These are phyloP conservation scores for Bolinopsis microptera DNA, from an alignment of 37 sponge, comb jelly and placozoan genomes.

Conservation along the genomic window DNA sequence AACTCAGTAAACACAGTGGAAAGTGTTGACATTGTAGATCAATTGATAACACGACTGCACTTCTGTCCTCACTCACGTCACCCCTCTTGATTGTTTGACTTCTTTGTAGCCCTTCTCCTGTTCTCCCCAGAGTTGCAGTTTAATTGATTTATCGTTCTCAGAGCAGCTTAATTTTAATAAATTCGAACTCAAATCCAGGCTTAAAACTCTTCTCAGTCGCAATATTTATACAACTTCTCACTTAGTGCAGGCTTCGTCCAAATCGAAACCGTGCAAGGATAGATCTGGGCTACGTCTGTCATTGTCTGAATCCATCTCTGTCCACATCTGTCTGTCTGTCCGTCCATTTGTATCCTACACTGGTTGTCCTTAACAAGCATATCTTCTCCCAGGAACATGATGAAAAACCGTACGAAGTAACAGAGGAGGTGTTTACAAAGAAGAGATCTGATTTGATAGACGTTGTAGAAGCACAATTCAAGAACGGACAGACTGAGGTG, in stretches of 20 bases:
- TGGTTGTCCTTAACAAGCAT: not conserved
- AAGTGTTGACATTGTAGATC: not conserved
- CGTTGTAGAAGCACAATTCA: not conserved
- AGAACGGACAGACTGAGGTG: constrained; percentile 49
- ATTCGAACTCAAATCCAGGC: no score
- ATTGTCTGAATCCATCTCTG: not conserved
- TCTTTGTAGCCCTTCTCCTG: no score
- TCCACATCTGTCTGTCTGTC: not conserved
- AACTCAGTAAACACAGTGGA: no score
- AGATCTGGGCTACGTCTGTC: not conserved
- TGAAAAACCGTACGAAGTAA: not conserved
- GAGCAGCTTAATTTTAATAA: no score
- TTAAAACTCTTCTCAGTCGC: no score
- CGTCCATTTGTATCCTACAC: not conserved
- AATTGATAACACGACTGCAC: not conserved
- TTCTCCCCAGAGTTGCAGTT: no score
- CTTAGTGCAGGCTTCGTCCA: no score
- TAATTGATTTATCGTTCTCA: no score
- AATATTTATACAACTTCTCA: no score
- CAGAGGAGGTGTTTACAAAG: constrained; percentile 32
- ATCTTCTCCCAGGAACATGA: not conserved
- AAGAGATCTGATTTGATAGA: not conserved
- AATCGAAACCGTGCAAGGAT: no score
- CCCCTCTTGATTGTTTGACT: no score
- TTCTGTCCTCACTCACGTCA: not conserved